Conservation (phyloP, 2,888 invertebrate genomes). For the Bugulina stolonifera region DNA sequence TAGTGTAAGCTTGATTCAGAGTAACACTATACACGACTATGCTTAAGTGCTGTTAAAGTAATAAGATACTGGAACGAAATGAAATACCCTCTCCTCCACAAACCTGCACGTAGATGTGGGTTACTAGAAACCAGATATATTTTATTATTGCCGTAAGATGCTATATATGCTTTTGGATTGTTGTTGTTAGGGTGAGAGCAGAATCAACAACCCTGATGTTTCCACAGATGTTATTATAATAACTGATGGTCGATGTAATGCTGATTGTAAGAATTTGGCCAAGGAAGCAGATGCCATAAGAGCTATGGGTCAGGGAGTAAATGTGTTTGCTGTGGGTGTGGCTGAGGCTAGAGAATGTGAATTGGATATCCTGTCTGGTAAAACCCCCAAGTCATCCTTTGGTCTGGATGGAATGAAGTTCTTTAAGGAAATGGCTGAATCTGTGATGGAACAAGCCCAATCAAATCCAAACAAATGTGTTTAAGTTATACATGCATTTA, state of each 20-base stretch:
- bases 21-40: too few relatives aligned
- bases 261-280: conserved; percentile 14
- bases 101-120: too few relatives aligned
- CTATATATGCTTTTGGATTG: not conserved
- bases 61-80: too few relatives aligned
- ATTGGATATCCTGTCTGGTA: conserved; percentile 13
- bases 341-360: conserved; percentile 14
- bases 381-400: conserved; percentile 12
- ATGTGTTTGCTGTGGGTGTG: conserved; percentile 22
- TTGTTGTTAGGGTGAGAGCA: not conserved
- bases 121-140: too few relatives aligned
- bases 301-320: conserved; percentile 23
- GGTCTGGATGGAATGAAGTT: conserved; percentile 17
- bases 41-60: too few relatives aligned
- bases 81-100: too few relatives aligned
- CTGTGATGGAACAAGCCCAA: not conserved
- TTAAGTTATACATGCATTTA: too few relatives aligned
- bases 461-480: conserved; percentile 11
- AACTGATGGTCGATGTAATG: conserved; percentile 13
- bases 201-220: conserved; percentile 10
- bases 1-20: too few relatives aligned
- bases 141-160: too few relatives aligned
- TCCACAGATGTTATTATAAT: conserved; percentile 18
- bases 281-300: conserved; percentile 22
- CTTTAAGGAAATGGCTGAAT: conserved; percentile 13